A percentile compares a stretch with the other conserved stretches of the same genome.
Conservation (phyloP, 2,797 vertebrate genomes). For the Anguilla marmorata region DNA sequence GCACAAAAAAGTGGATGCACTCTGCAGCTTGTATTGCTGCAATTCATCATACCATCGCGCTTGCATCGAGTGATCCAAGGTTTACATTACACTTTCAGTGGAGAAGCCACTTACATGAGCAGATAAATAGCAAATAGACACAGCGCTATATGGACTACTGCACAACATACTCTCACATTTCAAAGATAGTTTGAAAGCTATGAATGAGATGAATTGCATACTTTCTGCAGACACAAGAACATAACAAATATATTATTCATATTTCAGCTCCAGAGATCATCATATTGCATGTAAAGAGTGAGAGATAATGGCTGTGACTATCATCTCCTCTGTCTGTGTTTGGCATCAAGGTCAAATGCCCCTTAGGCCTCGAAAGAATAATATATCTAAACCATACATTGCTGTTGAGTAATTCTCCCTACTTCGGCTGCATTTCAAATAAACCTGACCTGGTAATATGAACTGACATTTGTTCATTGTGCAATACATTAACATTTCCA, state of each 20-base stretch:
- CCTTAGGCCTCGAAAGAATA: slow-evolving; percentile 34
- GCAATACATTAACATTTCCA: slow-evolving; percentile 41
- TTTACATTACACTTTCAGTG: slow-evolving; percentile 62
- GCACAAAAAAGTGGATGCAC: slow-evolving; percentile 60
- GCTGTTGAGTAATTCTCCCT: neutral
- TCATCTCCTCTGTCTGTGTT: slow-evolving; percentile 30
- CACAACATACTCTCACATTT: slow-evolving; percentile 56
- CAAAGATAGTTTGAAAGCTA: slow-evolving; percentile 54
- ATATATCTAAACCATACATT: slow-evolving; percentile 8
- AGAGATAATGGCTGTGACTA: slow-evolving; percentile 30
- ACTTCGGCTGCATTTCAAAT: slow-evolving; percentile 43
- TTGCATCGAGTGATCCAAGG: slow-evolving; percentile 55
- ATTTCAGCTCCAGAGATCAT: slow-evolving; percentile 43
- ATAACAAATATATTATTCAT: slow-evolving; percentile 51
- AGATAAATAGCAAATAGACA: slow-evolving; percentile 67
- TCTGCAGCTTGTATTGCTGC: slow-evolving; percentile 58
- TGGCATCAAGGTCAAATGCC: slow-evolving; percentile 57
- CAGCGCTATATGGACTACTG: slow-evolving; percentile 43
- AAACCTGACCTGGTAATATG: neutral
- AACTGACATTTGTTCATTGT: slow-evolving; percentile 47
- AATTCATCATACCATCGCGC: slow-evolving; percentile 62
- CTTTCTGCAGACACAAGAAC: slow-evolving; percentile 55
- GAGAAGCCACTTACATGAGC: slow-evolving; percentile 61
- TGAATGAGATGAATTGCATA: slow-evolving; percentile 49
- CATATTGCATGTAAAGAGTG: slow-evolving; percentile 31